A percentile compares a stretch with the other conserved stretches of the same genome.
phyloP scores from a whole-genome alignment of 1,140 invertebrate genomes.

The Drosophila truncata region DNA sequence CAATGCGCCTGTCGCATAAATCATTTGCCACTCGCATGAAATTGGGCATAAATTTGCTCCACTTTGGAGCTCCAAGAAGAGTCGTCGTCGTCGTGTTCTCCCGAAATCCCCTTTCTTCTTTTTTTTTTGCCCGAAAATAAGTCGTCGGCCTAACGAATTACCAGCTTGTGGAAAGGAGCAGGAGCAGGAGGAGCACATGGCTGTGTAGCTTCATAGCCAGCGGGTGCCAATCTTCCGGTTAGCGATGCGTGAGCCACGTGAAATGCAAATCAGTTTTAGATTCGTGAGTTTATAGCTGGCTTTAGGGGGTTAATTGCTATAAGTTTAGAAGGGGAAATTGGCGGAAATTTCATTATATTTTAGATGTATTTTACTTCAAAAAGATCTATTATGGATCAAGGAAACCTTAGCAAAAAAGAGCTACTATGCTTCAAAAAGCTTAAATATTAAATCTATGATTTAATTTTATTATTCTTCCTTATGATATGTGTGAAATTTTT shows the following conservation, averaged over 20 bases:
- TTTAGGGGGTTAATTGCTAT: constrained; percentile 15
- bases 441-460: background rate
- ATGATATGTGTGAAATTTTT: background rate
- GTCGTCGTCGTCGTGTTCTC: constrained; percentile 15
- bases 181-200: constrained; percentile 18
- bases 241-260: constrained; percentile 40
- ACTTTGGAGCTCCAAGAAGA: constrained; percentile 61
- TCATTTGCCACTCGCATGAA: constrained; percentile 83
- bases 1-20: constrained; percentile 81
- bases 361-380: background rate
- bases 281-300: background rate
- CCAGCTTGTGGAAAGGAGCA: constrained; percentile 35
- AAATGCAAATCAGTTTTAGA: constrained; percentile 32
- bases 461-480: background rate
- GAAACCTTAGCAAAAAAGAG: too few relatives aligned
- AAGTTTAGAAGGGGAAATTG: background rate
- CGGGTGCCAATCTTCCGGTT: constrained; percentile 31
- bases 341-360: background rate
- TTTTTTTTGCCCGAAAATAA: constrained; percentile 45
- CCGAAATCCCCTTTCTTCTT: constrained; percentile 5
- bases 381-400: background rate
- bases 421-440: too few relatives aligned
- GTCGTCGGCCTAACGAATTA: constrained; percentile 76
- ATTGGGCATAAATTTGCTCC: constrained; percentile 84
- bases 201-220: constrained; percentile 23